A percentile compares a stretch with the other conserved stretches of the same genome.
phyloP scores from a whole-genome alignment of 1,140 invertebrate genomes.

The Leptinotarsa lineolata region DNA sequence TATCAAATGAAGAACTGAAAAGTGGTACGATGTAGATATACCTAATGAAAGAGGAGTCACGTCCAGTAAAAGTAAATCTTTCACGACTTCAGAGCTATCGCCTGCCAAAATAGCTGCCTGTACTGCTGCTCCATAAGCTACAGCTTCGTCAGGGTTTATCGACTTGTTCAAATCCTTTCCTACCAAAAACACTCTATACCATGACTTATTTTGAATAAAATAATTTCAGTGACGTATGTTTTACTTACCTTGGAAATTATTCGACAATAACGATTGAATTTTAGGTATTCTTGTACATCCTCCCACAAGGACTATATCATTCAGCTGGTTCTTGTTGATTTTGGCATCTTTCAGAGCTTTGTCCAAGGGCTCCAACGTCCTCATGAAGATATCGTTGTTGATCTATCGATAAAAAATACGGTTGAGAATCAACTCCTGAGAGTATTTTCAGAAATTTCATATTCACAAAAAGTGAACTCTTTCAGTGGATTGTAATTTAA shows the following conservation, averaged over 20 bases:
- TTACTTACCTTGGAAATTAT: conserved; percentile 61
- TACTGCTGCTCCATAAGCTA: conserved; percentile 75
- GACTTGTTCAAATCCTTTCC: conserved; percentile 72
- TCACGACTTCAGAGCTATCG: conserved; percentile 60
- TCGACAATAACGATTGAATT: conserved; percentile 62
- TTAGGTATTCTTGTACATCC: conserved; percentile 67
- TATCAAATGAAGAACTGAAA: neutral
- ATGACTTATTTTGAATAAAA: neutral
- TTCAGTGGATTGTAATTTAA: no score
- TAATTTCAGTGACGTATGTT: neutral
- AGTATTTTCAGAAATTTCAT: no score
- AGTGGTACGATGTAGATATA: neutral
- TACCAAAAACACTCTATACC: conserved; percentile 45
- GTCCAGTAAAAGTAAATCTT: conserved; percentile 63
- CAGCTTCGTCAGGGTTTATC: conserved; percentile 77
- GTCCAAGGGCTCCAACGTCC: conserved; percentile 63
- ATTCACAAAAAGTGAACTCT: no score
- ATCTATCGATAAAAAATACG: conserved; percentile 1
- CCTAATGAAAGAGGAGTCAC: conserved; percentile 38
- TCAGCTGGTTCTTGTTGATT: conserved; percentile 60
- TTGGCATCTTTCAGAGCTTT: conserved; percentile 70
- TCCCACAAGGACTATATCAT: conserved; percentile 36
- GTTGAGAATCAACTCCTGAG: no score
- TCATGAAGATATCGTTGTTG: conserved; percentile 65
- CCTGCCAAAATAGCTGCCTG: conserved; percentile 74